Evolutionary conservation across 2,113 vertebrate species (phyloP).

Genomic region (Penelope pileata): DNA sequence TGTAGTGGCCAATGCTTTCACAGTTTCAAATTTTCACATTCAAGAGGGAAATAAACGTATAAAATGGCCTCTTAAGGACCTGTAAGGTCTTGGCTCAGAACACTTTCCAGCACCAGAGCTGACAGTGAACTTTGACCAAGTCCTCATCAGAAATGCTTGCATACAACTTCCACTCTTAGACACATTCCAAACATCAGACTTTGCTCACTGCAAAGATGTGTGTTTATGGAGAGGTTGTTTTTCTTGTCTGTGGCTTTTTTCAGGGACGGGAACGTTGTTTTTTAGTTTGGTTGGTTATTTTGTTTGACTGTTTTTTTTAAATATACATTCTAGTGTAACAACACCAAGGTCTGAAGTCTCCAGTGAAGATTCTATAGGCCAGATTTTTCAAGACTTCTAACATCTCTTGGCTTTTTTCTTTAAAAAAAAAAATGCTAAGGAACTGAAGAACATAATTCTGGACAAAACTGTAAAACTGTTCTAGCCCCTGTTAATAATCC

Average conservation of each 20-base stretch:
- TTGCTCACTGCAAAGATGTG: rapidly evolving
- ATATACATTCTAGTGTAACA: neutral
- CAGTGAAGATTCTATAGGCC: neutral
- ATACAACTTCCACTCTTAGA: neutral
- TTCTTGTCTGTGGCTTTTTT: neutral
- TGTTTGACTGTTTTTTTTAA: neutral
- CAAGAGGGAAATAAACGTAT: neutral
- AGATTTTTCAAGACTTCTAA: neutral
- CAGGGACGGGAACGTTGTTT: rapidly evolving
- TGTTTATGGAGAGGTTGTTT: rapidly evolving
- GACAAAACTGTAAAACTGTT: neutral
- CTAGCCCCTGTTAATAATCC: neutral
- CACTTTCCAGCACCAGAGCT: neutral
- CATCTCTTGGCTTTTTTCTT: rapidly evolving
- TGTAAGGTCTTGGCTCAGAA: neutral
- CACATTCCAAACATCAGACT: neutral
- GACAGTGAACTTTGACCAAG: neutral
- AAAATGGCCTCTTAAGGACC: neutral
- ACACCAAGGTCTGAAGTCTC: neutral
- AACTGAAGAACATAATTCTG: neutral
- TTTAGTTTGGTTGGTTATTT: neutral
- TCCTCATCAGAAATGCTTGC: neutral
- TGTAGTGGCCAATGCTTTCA: neutral
- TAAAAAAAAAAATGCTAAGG: neutral
- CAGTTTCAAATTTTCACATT: neutral